Evolutionary conservation across 2,113 vertebrate genomes (phyloP).

Genomic region (Girardinichthys multiradiatus): DNA sequence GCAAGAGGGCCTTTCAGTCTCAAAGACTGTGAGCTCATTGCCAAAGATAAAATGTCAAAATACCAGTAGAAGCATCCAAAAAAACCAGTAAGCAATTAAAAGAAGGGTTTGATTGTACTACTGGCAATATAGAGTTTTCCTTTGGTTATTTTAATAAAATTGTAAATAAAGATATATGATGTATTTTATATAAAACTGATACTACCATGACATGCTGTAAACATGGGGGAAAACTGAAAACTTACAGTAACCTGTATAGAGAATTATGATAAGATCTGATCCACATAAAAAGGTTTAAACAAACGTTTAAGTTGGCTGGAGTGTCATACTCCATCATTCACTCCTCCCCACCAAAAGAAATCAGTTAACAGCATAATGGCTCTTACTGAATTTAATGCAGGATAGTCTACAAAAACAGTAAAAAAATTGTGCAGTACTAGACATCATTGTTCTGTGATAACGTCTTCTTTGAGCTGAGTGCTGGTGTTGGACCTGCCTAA

Average conservation of each 20-base stretch:
- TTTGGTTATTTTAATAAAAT: too few relatives aligned
- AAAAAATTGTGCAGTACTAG: background rate
- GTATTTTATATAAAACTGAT: too few relatives aligned
- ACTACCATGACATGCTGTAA: too few relatives aligned
- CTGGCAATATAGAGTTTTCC: too few relatives aligned
- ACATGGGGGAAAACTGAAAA: background rate
- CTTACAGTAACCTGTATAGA: constrained; percentile 42
- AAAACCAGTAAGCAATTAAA: too few relatives aligned
- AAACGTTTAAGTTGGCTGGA: constrained; percentile 19
- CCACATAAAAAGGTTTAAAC: constrained; percentile 44
- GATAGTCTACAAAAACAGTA: background rate
- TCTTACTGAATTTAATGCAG: constrained; percentile 11
- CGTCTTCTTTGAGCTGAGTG: constrained; percentile 30
- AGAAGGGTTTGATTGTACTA: too few relatives aligned
- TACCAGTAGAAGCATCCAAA: too few relatives aligned
- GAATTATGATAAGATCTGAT: constrained; percentile 69
- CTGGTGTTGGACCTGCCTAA: constrained; percentile 24
- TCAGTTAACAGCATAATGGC: constrained; percentile 19
- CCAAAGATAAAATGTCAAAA: too few relatives aligned
- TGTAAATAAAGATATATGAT: too few relatives aligned
- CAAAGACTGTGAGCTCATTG: too few relatives aligned
- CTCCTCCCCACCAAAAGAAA: background rate
- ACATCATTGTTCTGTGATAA: constrained; percentile 30
- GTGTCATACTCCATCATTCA: constrained; percentile 22
- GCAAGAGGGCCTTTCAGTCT: too few relatives aligned